Evolutionary conservation across 2,888 invertebrate genomes (phyloP), one percentile per base, ranked within the genome.

Genomic region (Eudasyphora cyanicolor): DNA sequence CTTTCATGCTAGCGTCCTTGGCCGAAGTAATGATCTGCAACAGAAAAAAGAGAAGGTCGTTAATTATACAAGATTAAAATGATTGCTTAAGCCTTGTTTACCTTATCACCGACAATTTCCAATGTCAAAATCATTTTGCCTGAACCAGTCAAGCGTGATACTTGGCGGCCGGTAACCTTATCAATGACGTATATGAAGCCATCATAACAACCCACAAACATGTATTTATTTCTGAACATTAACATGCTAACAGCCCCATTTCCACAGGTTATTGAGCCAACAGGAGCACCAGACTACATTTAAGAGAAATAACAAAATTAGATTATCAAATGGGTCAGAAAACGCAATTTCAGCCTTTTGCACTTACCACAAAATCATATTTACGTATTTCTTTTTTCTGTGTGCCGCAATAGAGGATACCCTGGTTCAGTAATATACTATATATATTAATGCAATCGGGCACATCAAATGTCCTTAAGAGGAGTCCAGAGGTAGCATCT

Each of bases 131-230:
- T 92, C 94, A 96, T 94, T 86, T 95, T 95, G 45, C 95, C 94
- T 27, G 96, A 95, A 62, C 96, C 96, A 17, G 94, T 92, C 86
- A 96, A 94, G 85, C 94, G 94, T 38, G 95, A 95, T 78, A 95
- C 88, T 86, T 94, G 94, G 73, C 89, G 89, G 12, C 93, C 92
- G 1, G 91, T 90, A 80, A 90, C 90, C 78, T 89, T 92, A 85
- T 93, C 92, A 91, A 95, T 95, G 81, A 96, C 94, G 90, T 96
- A 96, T 87, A 96, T 94, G 89, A 94, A 95, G 82, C 96, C 96
- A 92, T 96, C 96, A 90, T 96, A 96, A 92, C 96, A 96, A 86
- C 96, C 96, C 57, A 95, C 95, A 91, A 94, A 93, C 51, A 94
- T 93, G 82, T 95, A 91, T 51, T 95, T 92, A 49, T 95, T 94